These are phyloP conservation scores for Paedocypris sp. DNA, from an alignment of 2,113 vertebrate species.

Conservation along the genomic window DNA sequence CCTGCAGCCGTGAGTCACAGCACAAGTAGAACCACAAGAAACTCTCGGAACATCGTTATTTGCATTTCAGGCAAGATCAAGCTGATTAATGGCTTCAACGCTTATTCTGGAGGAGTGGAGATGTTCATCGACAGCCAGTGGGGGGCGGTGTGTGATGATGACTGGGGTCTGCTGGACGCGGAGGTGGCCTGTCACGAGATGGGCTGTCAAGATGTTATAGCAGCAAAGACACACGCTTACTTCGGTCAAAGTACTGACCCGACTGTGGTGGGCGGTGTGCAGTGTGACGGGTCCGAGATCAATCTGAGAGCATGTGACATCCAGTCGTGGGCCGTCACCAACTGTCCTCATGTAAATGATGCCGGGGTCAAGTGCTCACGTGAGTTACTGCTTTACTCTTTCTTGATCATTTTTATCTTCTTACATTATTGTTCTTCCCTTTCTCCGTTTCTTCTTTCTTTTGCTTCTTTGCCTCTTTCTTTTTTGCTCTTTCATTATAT, in stretches of 20 bases:
- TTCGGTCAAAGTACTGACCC: not conserved
- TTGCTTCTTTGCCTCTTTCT: too few species aligned
- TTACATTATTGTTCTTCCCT: too few species aligned
- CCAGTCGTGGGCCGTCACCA: rapidly evolving
- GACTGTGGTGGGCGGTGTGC: too few species aligned
- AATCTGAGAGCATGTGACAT: not conserved
- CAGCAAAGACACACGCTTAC: not conserved
- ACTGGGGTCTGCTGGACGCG: not conserved
- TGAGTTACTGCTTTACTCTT: not conserved
- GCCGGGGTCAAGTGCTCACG: conserved; percentile 1
- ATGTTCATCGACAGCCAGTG: not conserved
- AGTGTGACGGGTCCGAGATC: not conserved
- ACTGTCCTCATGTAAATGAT: not conserved
- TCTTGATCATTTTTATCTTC: too few species aligned
- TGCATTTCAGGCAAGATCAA: too few species aligned
- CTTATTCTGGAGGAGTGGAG: not conserved
- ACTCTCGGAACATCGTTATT: too few species aligned
- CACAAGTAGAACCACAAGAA: too few species aligned
- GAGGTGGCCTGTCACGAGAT: not conserved
- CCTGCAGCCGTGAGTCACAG: not conserved
- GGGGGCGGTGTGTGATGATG: not conserved
- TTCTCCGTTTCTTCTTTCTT: too few species aligned
- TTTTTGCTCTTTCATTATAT: too few species aligned
- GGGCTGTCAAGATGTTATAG: not conserved
- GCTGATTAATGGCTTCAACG: not conserved